Conservation (phyloP, 2,113 vertebrate genomes). For the Prunella fulvescens region DNA sequence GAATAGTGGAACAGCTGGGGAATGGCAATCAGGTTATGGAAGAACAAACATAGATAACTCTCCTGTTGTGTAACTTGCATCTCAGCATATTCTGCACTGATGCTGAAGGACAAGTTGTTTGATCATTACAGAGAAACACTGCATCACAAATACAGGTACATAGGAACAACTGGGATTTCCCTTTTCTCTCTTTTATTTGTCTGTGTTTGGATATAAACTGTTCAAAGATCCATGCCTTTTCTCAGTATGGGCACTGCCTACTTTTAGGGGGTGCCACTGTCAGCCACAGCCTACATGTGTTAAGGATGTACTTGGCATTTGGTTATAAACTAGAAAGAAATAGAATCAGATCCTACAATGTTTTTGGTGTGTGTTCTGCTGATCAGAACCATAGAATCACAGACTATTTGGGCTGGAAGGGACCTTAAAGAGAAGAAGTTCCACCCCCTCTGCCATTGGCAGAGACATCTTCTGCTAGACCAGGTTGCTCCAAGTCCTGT, state of each 20-base stretch:
- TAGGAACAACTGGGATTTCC: neutral
- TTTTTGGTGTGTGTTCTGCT: neutral
- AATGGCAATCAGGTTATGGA: neutral
- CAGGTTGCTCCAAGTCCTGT: neutral
- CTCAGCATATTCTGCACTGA: neutral
- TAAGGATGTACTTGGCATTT: neutral
- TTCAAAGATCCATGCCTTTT: neutral
- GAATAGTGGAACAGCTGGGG: neutral
- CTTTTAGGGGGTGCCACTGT: neutral
- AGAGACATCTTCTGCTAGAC: neutral
- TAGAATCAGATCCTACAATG: neutral
- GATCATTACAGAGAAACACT: neutral
- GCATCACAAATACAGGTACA: neutral
- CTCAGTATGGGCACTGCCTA: neutral
- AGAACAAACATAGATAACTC: neutral
- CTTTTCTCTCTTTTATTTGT: neutral
- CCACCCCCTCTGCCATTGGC: neutral
- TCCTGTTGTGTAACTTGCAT: neutral
- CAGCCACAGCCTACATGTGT: neutral
- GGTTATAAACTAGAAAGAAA: neutral
- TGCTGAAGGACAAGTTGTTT: neutral
- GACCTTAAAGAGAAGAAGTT: neutral
- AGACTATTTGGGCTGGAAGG: neutral
- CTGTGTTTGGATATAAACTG: neutral
- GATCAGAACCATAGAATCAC: neutral